Percentiles rank a stretch among this genome's conserved stretches.
phyloP scores from a whole-genome alignment of 2,113 vertebrate genomes.

The Ursus arctos region DNA sequence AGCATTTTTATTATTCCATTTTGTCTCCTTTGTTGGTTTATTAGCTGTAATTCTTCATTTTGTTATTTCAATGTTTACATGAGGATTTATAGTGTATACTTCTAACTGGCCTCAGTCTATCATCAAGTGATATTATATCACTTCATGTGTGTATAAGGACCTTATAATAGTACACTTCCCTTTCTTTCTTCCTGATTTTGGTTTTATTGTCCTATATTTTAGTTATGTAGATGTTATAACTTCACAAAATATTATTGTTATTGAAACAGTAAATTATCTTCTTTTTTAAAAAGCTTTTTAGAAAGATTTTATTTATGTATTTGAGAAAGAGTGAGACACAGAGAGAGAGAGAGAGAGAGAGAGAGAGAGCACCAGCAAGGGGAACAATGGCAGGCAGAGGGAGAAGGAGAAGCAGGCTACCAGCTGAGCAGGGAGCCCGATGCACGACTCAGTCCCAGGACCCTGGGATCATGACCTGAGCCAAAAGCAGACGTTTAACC shows the following conservation, averaged over 20 bases:
- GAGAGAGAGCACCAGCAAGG: too few species aligned
- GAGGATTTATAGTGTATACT: not conserved
- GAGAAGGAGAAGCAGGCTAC: too few species aligned
- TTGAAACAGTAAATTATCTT: not conserved
- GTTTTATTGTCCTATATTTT: not conserved
- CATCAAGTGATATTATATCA: not conserved
- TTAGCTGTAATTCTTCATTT: not conserved
- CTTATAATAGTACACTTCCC: not conserved
- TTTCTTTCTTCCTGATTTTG: not conserved
- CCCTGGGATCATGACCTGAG: too few species aligned
- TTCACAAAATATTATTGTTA: not conserved
- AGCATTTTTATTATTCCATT: not conserved
- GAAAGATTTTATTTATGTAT: too few species aligned
- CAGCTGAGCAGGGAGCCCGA: too few species aligned
- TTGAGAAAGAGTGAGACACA: too few species aligned
- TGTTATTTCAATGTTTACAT: constrained; percentile 19
- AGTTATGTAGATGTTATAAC: not conserved
- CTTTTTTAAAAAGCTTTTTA: too few species aligned
- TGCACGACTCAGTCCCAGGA: too few species aligned
- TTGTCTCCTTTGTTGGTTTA: constrained; percentile 27
- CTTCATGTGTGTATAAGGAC: not conserved
- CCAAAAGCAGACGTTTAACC: too few species aligned
- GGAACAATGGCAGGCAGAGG: too few species aligned
- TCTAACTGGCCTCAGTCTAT: not conserved
- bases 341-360: too few species aligned